phyloP scores from a whole-genome alignment of 2,797 vertebrate genomes.

The Harpia harpyja region DNA sequence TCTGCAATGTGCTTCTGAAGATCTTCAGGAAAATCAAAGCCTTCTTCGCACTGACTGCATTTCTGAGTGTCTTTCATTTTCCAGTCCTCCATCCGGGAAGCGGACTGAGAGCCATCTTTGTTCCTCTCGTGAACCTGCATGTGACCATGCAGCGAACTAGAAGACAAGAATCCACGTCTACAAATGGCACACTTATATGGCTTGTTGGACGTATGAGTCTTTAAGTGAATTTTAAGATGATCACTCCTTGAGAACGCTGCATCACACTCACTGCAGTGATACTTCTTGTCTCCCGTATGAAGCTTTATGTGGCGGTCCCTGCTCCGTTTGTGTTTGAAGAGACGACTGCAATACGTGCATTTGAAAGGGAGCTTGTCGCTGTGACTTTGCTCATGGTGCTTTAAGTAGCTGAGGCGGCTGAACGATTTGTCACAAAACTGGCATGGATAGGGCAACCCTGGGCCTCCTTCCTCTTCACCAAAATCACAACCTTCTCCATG shows the following conservation, averaged over 20 bases:
- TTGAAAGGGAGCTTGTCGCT: slow-evolving; percentile 98
- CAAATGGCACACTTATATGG: slow-evolving; percentile 99
- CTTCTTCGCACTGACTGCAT: slow-evolving; percentile 97
- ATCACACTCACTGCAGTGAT: slow-evolving; percentile 96
- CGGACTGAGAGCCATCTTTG: slow-evolving; percentile 86
- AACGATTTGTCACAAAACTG: slow-evolving; percentile 99
- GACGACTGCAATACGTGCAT: slow-evolving; percentile 95
- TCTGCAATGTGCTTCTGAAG: slow-evolving; percentile 97
- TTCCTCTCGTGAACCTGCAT: slow-evolving; percentile 98
- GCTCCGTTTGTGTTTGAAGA: slow-evolving; percentile 99
- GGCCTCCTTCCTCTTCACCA: slow-evolving; percentile 94
- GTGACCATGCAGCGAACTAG: slow-evolving; percentile 95
- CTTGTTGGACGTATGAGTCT: slow-evolving; percentile 99
- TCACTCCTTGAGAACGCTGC: slow-evolving; percentile 97
- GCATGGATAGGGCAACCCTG: slow-evolving; percentile 94
- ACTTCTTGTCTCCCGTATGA: slow-evolving; percentile 98
- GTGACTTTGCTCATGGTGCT: slow-evolving; percentile 98
- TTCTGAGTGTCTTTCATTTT: slow-evolving; percentile 96
- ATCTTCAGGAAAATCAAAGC: slow-evolving; percentile 96
- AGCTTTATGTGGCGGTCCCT: slow-evolving; percentile 97
- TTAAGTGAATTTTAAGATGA: slow-evolving; percentile 99
- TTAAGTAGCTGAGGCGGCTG: slow-evolving; percentile 97
- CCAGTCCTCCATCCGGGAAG: slow-evolving; percentile 90
- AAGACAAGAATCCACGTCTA: slow-evolving; percentile 93
- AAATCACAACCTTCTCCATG: slow-evolving; percentile 97